These are phyloP conservation scores for Ochropacha duplaris DNA, from an alignment of 2,888 invertebrate species.

Conservation along the genomic window DNA sequence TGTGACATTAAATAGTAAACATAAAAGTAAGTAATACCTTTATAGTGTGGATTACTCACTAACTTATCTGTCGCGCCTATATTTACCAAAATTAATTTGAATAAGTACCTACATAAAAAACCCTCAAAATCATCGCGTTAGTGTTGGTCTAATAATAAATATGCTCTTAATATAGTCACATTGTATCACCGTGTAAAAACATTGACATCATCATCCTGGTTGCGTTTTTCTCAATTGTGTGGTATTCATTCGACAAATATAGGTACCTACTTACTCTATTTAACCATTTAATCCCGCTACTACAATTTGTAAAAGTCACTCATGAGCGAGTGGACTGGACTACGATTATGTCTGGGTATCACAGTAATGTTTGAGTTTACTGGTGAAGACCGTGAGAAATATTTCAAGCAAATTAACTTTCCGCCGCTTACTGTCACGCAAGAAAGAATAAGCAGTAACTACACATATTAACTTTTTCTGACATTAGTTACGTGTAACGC, in stretches of 20 bases:
- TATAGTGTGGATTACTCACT: neutral
- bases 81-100: neutral
- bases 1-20: too few species aligned
- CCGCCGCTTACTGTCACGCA: conserved; percentile 68
- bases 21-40: too few species aligned
- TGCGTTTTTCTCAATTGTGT: conserved; percentile 18
- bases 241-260: conserved; percentile 26
- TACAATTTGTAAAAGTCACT: conserved; percentile 31
- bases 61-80: neutral
- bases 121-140: conserved; percentile 9
- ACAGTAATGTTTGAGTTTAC: conserved; percentile 45
- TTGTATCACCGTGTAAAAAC: conserved; percentile 21
- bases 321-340: conserved; percentile 19
- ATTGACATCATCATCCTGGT: conserved; percentile 33
- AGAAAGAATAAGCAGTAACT: conserved; percentile 57
- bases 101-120: too few species aligned
- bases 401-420: conserved; percentile 66
- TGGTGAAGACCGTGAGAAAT: conserved; percentile 72
- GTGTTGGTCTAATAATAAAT: conserved; percentile 10
- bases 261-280: too few species aligned
- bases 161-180: neutral
- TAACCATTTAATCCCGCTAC: conserved; percentile 21
- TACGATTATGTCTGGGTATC: conserved; percentile 35
- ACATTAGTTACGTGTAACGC: conserved; percentile 47
- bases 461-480: conserved; percentile 50